Evolutionary conservation across 2,113 vertebrate species (phyloP), one percentile per base, ranked within the genome.

Genomic region (Tringa solitaria): DNA sequence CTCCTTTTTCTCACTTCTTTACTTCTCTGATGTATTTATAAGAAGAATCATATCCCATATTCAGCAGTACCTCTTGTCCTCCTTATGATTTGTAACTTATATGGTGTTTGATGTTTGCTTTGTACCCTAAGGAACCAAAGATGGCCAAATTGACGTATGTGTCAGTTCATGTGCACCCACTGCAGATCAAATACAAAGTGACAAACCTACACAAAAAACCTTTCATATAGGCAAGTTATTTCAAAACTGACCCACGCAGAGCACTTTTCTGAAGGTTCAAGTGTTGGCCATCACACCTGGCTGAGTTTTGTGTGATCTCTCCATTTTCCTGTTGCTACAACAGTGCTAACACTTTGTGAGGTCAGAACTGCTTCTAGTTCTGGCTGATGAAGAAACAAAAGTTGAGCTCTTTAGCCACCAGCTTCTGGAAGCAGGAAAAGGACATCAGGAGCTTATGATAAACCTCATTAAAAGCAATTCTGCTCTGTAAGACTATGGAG

Each of bases 391-490:
- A 77, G 77, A 87, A 94, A 93, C 45, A 81, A 93, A 87, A 96
- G 81, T 45, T 41, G 50, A 88, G 26, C 74, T 43, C 87, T 92
- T 80, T 14, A 59, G 87, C 90, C 94, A 93, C 85, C 67, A 90
- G 59, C 64, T 91, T 56, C 74, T 91, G 85, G 72, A 84, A 94
- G 50, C 90, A 83, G 92, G 76, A 93, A 91, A 96, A 94, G 85
- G 63, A 91, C 90, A 90, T 83, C 87, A 80, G 87, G 83, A 91
- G 63, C 80, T 95, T 95, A 94, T 87, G 81, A 84, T 56, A 96
- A 95, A 94, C 63, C 92, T 94, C 92, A 94, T 88, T 96, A 88
- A 90, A 92, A 86, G 56, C 41, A 74, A 33, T 96, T 93, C 89
- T 91, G 35, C 39, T 85, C 84, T 41, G 65, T 63, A 84, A 84